Evolutionary conservation across 1,140 invertebrate species (phyloP).

Genomic region (Ridgeia piscesae): DNA sequence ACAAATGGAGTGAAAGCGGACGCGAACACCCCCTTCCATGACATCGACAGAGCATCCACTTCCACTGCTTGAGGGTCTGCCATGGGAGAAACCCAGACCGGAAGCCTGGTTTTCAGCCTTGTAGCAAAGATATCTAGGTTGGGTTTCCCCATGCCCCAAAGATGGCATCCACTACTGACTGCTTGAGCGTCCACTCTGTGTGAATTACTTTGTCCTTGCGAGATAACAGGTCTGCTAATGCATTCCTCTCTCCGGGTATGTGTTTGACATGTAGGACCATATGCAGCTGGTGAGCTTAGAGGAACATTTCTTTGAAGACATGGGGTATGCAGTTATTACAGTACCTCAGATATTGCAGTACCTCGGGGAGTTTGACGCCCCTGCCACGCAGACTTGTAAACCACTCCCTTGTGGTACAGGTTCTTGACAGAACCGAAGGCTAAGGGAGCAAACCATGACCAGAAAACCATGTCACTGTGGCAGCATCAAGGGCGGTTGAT

Average conservation of each 20-base stretch:
- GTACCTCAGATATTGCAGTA: too few relatives aligned
- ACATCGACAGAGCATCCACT: slow-evolving; percentile 29
- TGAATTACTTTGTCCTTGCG: neutral
- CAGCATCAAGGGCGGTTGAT: too few relatives aligned
- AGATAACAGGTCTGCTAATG: neutral
- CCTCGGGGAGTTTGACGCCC: too few relatives aligned
- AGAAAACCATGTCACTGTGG: too few relatives aligned
- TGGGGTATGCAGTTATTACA: too few relatives aligned
- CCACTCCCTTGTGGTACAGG: too few relatives aligned
- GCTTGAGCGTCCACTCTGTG: neutral
- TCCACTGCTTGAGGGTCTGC: slow-evolving; percentile 22
- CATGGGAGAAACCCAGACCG: slow-evolving; percentile 25
- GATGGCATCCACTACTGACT: neutral
- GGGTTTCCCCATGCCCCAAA: neutral
- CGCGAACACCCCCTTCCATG: neutral
- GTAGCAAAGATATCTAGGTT: slow-evolving; percentile 33
- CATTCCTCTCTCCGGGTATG: neutral
- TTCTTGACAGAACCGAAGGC: too few relatives aligned
- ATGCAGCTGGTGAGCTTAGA: neutral
- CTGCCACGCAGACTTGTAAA: too few relatives aligned
- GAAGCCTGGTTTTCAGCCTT: slow-evolving; percentile 26
- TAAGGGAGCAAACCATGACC: too few relatives aligned
- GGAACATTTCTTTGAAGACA: too few relatives aligned
- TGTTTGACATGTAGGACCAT: neutral
- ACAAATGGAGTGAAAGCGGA: neutral